Evolutionary conservation across 2,797 vertebrate genomes (phyloP), one percentile per base, ranked within the genome.

Genomic region (Sebastes hopkinsi): DNA sequence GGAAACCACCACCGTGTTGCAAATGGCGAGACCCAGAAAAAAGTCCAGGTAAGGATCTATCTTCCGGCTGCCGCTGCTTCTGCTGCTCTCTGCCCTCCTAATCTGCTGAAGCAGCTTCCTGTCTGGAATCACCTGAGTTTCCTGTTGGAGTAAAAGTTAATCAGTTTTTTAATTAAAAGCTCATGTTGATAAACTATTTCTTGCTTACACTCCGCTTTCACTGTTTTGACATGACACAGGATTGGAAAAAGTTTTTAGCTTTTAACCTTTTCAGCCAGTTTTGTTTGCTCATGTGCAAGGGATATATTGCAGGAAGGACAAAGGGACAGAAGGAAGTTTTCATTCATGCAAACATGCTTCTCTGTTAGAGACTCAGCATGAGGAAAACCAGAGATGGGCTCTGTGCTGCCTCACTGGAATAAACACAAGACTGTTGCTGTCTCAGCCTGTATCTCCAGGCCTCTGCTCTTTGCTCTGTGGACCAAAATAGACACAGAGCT

Each of bases 1-100:
- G 88, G 98, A 98, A 92, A 99, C 98, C 94, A 99, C 92, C 88
- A 99, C 99, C 0, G 97, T 98, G 93, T 99, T 99, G 95, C 99
- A 99, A 95, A 99, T 97, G 90, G 97, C 94, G 52, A 99, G 95
- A 82, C 97, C 97, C 82, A 99, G 94, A 84, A 99, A 99, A 92
- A 99, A 99, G 88, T 99, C 98, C 77, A 95, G 96, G 89, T 97
- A 92, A 60, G 94, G 92, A 81, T 96, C 94, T 50, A n/a, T 92
- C 79, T 79, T 72, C 81, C 3, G 36, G 71, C 83, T 77, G 58
- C 92, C 71, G 18, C 90, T 38, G 68, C 76, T 77, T 36, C 87
- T 70, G 75, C 81, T 58, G 61, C 86, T 93, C 5, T 94, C 93
- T 72, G 95, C 92, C 38, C 96, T 90, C 84, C 82, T 92, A 83